These are phyloP conservation scores for Polypedilum vanderplanki DNA, from an alignment of 1,140 invertebrate genomes.

Conservation along the genomic window DNA sequence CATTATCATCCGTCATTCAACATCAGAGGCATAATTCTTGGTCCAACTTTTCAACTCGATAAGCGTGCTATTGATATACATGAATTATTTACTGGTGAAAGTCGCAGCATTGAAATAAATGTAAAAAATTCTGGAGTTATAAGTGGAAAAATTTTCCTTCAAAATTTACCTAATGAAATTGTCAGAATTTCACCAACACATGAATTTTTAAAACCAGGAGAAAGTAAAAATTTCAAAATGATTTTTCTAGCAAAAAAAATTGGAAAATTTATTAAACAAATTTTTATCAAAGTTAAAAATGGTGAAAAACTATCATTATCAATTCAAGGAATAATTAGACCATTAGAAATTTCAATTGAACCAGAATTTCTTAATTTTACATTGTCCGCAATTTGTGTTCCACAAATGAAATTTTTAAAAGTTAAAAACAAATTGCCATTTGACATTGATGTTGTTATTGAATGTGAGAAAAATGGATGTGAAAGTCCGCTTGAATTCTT, in stretches of 20 bases:
- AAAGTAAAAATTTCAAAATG: not conserved
- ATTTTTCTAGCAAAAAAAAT: not conserved
- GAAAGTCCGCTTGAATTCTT: not conserved
- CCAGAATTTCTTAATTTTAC: not conserved
- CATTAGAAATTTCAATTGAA: not conserved
- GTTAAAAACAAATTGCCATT: not conserved
- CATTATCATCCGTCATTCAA: not conserved
- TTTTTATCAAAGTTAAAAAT: not conserved
- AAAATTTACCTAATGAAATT: not conserved
- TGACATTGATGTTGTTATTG: not conserved
- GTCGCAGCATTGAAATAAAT: not conserved
- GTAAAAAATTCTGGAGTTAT: not conserved
- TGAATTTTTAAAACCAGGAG: not conserved
- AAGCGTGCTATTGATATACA: not conserved
- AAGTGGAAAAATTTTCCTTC: not conserved
- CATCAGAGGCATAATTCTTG: not conserved
- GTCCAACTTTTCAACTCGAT: slow-evolving; percentile 16
- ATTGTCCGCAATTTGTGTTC: not conserved
- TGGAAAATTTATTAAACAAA: slow-evolving; percentile 4
- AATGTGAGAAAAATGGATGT: not conserved
- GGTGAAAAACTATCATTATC: not conserved
- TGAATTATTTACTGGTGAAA: not conserved
- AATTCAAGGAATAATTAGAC: not conserved
- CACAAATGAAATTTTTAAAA: not conserved
- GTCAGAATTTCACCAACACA: not conserved